Evolutionary conservation across 2,113 vertebrate genomes (phyloP).

Genomic region (Lophura nycthemera): DNA sequence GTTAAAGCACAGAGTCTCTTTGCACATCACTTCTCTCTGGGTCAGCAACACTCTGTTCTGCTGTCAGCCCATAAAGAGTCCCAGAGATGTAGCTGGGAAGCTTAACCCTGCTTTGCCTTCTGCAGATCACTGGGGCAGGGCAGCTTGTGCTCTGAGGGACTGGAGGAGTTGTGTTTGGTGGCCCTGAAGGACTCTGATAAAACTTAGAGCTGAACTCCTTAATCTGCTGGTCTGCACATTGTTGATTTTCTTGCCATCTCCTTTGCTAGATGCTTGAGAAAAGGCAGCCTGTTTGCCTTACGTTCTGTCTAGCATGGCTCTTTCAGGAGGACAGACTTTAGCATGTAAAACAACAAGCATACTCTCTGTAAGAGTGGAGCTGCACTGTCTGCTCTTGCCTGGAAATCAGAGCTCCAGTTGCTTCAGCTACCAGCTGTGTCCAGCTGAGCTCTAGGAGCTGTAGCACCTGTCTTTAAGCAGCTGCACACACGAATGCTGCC

Average conservation of each 20-base stretch:
- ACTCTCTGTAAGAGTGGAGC: background rate
- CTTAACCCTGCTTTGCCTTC: background rate
- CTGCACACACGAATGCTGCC: background rate
- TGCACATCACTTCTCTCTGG: background rate
- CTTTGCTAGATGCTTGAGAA: background rate
- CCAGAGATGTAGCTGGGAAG: background rate
- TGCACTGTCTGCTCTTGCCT: background rate
- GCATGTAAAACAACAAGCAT: background rate
- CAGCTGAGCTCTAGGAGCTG: background rate
- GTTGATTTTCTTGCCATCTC: background rate
- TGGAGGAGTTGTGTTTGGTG: background rate
- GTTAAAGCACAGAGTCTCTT: background rate
- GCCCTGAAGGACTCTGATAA: background rate
- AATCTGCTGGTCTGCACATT: accelerated
- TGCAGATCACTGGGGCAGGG: accelerated
- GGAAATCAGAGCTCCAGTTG: background rate
- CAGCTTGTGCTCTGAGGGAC: background rate
- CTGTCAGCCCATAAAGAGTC: background rate
- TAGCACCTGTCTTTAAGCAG: background rate
- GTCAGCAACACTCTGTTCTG: background rate
- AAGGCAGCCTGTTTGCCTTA: background rate
- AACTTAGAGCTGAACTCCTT: background rate
- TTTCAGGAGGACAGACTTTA: background rate
- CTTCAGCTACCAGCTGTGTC: background rate
- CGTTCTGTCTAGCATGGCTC: background rate